A percentile compares a stretch with the other conserved stretches of the same genome.
Conservation (phyloP, 1,140 invertebrate genomes). For the Brachionus rotundiformis region DNA sequence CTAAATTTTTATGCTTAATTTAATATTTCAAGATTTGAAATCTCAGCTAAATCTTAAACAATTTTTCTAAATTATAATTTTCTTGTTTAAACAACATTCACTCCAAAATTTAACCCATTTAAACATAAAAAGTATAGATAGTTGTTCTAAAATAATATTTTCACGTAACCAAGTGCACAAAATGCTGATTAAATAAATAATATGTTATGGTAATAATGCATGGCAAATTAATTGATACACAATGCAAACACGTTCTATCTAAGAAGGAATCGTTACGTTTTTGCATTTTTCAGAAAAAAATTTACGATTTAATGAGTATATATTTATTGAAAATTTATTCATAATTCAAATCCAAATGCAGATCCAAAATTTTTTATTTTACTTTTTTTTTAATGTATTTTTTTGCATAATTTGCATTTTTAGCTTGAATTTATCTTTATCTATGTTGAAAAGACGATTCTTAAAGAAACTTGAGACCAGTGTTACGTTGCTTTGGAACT, state of each 20-base stretch:
- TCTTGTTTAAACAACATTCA: constrained; percentile 18
- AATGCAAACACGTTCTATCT: constrained; percentile 6
- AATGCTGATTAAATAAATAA: neutral
- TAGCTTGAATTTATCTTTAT: constrained; percentile 30
- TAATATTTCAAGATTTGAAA: neutral
- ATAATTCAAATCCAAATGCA: neutral
- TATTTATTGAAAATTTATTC: constrained; percentile 15
- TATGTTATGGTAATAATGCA: constrained; percentile 44
- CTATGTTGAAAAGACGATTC: constrained; percentile 6
- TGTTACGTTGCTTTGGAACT: neutral
- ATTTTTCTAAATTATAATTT: neutral
- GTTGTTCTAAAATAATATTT: neutral
- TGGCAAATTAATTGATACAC: neutral
- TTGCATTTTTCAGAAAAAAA: constrained; percentile 1
- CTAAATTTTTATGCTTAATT: constrained; percentile 37
- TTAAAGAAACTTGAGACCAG: constrained; percentile 36
- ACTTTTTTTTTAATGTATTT: neutral
- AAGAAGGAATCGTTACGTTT: constrained; percentile 6
- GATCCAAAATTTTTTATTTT: neutral
- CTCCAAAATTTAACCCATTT: neutral
- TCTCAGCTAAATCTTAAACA: neutral
- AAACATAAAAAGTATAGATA: neutral
- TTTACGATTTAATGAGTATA: neutral
- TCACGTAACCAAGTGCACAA: neutral
- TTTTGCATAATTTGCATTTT: constrained; percentile 41